Conservation (phyloP, 2,797 vertebrate species). For the Enteromius radiatus region DNA sequence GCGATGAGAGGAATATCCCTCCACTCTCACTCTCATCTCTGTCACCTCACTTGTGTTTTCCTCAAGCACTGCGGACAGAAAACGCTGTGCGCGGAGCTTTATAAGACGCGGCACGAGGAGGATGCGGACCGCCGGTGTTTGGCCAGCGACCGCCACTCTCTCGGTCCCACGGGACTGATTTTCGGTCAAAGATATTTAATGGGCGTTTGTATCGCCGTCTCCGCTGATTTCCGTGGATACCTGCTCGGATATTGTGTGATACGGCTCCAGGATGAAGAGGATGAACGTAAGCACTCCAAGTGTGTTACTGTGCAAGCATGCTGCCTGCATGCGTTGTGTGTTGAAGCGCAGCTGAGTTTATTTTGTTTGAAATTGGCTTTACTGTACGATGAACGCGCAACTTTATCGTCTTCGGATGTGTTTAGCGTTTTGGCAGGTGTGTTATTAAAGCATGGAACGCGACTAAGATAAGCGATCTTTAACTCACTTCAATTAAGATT, state of each 20-base stretch:
- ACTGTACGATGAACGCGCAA: conserved; percentile 12
- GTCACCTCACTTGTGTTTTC: conserved; percentile 54
- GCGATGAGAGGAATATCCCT: conserved; percentile 55
- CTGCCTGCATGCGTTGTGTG: conserved; percentile 45
- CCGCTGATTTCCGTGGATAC: conserved; percentile 63
- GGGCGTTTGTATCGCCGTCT: conserved; percentile 68
- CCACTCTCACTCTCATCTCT: conserved; percentile 59
- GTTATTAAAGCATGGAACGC: neutral
- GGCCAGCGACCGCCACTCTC: conserved; percentile 66
- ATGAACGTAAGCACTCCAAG: conserved; percentile 81
- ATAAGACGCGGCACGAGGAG: conserved; percentile 63
- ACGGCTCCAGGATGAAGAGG: conserved; percentile 76
- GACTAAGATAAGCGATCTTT: neutral
- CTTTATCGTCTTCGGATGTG: conserved; percentile 12
- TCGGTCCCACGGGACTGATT: conserved; percentile 67
- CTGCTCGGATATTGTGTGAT: conserved; percentile 72
- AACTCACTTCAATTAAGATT: neutral
- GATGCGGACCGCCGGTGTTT: conserved; percentile 70
- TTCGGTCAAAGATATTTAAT: conserved; percentile 68
- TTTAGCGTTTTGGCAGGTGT: neutral
- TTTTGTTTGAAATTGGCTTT: conserved; percentile 48
- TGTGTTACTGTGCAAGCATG: conserved; percentile 52
- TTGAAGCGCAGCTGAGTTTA: conserved; percentile 65
- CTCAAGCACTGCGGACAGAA: conserved; percentile 52
- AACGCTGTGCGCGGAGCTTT: conserved; percentile 60